Evolutionary conservation across 2,888 invertebrate genomes (phyloP).

Genomic region (Torymus texanus): DNA sequence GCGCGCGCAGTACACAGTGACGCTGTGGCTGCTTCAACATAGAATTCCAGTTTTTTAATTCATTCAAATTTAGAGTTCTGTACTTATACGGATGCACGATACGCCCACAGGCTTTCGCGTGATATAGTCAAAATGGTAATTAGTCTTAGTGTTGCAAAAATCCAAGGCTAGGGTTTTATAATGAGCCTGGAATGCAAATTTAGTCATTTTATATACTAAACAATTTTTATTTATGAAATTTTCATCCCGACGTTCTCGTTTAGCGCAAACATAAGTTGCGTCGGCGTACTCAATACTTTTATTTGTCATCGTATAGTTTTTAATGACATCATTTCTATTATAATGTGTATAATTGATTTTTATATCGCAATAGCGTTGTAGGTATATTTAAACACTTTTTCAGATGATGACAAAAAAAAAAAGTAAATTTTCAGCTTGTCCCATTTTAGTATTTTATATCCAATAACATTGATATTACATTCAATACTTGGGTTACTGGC

Average conservation of each 20-base stretch:
- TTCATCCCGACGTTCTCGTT: not conserved
- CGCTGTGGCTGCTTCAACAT: not conserved
- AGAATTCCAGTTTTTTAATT: slow-evolving; percentile 42
- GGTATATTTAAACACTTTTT: no score
- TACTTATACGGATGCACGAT: slow-evolving; percentile 22
- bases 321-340: slow-evolving; percentile 6
- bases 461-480: no score
- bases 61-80: slow-evolving; percentile 38
- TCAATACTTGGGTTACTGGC: no score
- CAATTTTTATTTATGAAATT: not conserved
- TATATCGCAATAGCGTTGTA: no score
- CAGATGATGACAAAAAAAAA: no score
- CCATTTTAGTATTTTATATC: no score
- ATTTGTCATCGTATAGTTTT: not conserved
- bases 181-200: slow-evolving; percentile 35
- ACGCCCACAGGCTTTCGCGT: slow-evolving; percentile 19
- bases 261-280: not conserved
- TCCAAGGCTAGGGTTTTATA: slow-evolving; percentile 42
- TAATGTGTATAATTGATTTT: no score
- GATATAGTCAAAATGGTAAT: slow-evolving; percentile 43
- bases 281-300: not conserved
- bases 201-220: slow-evolving; percentile 8
- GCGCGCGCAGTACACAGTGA: not conserved
- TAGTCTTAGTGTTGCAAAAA: slow-evolving; percentile 36
- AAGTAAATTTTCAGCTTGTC: no score